Evolutionary conservation across 2,797 vertebrate species (phyloP), one percentile per base, ranked within the genome.

Genomic region (Bufotes viridis): DNA sequence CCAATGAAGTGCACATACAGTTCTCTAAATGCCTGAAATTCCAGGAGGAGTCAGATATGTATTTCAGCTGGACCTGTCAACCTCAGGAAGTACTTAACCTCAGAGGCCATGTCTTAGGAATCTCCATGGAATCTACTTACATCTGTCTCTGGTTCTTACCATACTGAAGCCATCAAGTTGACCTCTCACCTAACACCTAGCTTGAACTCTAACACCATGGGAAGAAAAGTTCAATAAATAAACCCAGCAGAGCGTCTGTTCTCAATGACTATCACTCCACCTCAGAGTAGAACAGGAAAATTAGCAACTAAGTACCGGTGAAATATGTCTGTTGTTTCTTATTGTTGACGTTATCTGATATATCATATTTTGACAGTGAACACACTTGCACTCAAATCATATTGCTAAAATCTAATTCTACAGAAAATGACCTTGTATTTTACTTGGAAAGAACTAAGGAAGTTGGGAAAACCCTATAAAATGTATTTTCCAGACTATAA

Each of bases 101-200:
- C 18, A 17, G 84, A 22, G 84, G 78, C 55, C 18, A 85, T 67
- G 69, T 42, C 58, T 86, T 82, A 58, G 58, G 83, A 89, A 89
- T 82, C 88, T 29, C 60, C 17, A n/a, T 58, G 70, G 84, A 55
- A 86, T 89, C 60, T 42, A 7, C 26, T 61, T 76, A 63, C 83
- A 86, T 89, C 78, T 81, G 22, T 88, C 74, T 51, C 78, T 76
- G 63, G 61, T 53, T 4, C 72, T 61, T 60, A 61, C 79, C 84
- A 89, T 78, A 82, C 58, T 89, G 79, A 89, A 82, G 34, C 79
- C 60, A 82, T 89, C 79, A 86, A n/a, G 79, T 74, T 82, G 53
- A 13, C 88, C 84, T 89, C 75, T 81, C 58, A 89, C 84, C 88
- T 89, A 69, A 78, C 88, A 82, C 61, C 87, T 17, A 76, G 70